Conservation (phyloP, 2,113 vertebrate species). For the Hiodon alosoides region DNA sequence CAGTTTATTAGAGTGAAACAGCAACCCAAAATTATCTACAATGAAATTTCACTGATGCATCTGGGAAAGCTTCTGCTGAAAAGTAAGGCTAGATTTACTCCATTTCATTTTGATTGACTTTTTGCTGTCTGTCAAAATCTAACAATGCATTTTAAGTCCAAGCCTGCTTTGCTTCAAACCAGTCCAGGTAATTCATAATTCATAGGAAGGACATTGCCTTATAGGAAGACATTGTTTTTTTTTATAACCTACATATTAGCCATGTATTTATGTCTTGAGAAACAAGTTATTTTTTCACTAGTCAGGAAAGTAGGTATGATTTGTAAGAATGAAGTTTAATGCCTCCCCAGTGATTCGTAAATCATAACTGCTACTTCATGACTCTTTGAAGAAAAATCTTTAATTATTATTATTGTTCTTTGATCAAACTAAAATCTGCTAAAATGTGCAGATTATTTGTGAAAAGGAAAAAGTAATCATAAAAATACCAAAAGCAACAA, state of each 20-base stretch:
- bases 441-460: background rate
- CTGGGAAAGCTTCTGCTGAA: background rate
- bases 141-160: slow-evolving; percentile 45
- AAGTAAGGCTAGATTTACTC: slow-evolving; percentile 39
- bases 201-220: slow-evolving; percentile 47
- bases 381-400: slow-evolving; percentile 43
- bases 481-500: background rate
- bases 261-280: slow-evolving; percentile 50
- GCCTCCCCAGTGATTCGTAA: slow-evolving; percentile 50
- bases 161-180: slow-evolving; percentile 41
- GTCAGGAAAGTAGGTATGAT: slow-evolving; percentile 54
- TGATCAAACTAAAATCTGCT: slow-evolving; percentile 27
- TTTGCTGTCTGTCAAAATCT: slow-evolving; percentile 47
- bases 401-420: slow-evolving; percentile 44
- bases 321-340: slow-evolving; percentile 57
- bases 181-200: slow-evolving; percentile 45
- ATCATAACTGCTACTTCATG: slow-evolving; percentile 38
- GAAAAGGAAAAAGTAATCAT: background rate
- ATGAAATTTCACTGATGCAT: slow-evolving; percentile 33
- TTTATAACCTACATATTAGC: slow-evolving; percentile 36
- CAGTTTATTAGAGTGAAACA: slow-evolving; percentile 5
- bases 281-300: slow-evolving; percentile 56
- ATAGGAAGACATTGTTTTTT: slow-evolving; percentile 39
- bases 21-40: slow-evolving; percentile 15
- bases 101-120: slow-evolving; percentile 37